Conservation (phyloP, 1,140 invertebrate species). For the Papilio polytes region DNA sequence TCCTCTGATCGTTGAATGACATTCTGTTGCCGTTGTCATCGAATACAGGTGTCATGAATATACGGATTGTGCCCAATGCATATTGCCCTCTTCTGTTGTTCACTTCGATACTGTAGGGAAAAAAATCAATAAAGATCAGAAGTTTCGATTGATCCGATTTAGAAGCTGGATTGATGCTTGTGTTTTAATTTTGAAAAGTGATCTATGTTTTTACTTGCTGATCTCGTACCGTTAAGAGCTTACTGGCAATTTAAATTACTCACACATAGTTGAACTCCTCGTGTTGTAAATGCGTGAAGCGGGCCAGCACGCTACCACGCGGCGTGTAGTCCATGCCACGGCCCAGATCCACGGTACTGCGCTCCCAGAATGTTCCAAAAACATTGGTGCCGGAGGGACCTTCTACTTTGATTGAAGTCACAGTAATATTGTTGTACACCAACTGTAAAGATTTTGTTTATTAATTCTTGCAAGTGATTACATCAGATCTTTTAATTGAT, state of each 20-base stretch:
- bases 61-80: slow-evolving; percentile 88
- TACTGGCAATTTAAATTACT: slow-evolving; percentile 40
- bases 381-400: slow-evolving; percentile 83
- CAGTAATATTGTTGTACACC: slow-evolving; percentile 86
- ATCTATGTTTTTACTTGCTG: too few species aligned
- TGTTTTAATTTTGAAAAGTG: too few species aligned
- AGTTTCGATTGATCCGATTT: neutral
- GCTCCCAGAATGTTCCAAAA: slow-evolving; percentile 89
- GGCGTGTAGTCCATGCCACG: slow-evolving; percentile 91
- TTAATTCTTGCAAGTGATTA: neutral
- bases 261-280: slow-evolving; percentile 86
- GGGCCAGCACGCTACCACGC: slow-evolving; percentile 87
- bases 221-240: neutral
- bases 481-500: neutral
- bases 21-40: slow-evolving; percentile 88
- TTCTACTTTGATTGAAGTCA: slow-evolving; percentile 83
- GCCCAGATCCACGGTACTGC: slow-evolving; percentile 90
- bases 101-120: slow-evolving; percentile 9
- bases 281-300: slow-evolving; percentile 91
- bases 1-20: slow-evolving; percentile 86
- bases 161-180: too few species aligned
- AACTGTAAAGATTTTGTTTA: slow-evolving; percentile 76
- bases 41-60: slow-evolving; percentile 89
- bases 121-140: slow-evolving; percentile 23
- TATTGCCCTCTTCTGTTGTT: slow-evolving; percentile 84